Evolutionary conservation across 2,888 invertebrate species (phyloP), one percentile per base, ranked within the genome.

Genomic region (Colletes collaris): DNA sequence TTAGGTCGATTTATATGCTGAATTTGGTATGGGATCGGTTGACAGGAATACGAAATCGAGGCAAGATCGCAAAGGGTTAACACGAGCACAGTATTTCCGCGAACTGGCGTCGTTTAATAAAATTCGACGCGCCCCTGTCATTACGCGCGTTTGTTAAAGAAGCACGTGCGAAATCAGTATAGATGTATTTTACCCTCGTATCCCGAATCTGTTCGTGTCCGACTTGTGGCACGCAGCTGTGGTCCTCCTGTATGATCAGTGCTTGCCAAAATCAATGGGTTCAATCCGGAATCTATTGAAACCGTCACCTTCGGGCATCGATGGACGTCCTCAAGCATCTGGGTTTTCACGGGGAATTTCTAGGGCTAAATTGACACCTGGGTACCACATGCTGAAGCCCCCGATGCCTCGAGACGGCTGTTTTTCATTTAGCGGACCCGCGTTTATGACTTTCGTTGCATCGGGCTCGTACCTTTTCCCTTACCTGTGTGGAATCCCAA

Each of bases 321-420:
- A 59, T 72, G 81, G 69, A 82, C 79, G 80, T 83, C 81, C 85
- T 86, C 83, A 77, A 78, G 78, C 89, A 89, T 84, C 89, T 89
- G 89, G 86, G 62, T 70, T 77, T 76, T 85, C 81, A 84, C 81
- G 82, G 64, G 80, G 50, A 69, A 60, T 73, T 77, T 79, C 75
- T 78, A 77, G 70, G 60, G 73, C 67, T 73, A 85, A 86, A 89
- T 89, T 86, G 87, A 87, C 90, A 91, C 89, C 91, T 91, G 91
- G 90, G 81, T 88, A 86, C 86, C 90, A 90, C 89, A 91, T 90
- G 91, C 82, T 60, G 71, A 85, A 81, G 67, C 69, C 63, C 70
- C 27, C 27, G 52, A 46, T 55, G 49, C 40, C 44, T 52, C 40
- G 62, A 10, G 52, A 49, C 59, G 68, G 35, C 46, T 64, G 44